phyloP scores from a whole-genome alignment of 2,797 vertebrate genomes.

The Podarcis lilfordi region DNA sequence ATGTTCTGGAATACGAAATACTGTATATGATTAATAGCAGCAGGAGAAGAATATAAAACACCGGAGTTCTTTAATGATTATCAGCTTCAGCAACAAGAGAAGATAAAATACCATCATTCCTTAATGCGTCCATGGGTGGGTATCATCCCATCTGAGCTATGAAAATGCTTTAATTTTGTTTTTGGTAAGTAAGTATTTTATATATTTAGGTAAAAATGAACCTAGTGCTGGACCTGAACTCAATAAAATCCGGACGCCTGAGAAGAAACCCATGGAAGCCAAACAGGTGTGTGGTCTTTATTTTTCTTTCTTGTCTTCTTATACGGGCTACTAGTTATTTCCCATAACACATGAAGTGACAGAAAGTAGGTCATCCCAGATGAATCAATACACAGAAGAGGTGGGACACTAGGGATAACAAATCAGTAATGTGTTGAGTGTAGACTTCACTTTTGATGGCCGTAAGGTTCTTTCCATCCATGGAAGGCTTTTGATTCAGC shows the following conservation, averaged over 20 bases:
- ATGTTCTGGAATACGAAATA: not conserved
- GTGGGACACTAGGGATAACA: not conserved
- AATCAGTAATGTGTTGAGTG: not conserved
- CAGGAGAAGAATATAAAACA: no score
- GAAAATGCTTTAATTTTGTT: constrained; percentile 29
- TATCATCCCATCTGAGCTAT: not conserved
- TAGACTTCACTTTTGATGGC: no score
- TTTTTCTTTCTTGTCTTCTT: not conserved
- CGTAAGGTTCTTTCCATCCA: no score
- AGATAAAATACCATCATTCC: not conserved
- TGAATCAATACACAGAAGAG: not conserved
- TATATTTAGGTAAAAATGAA: constrained; percentile 89
- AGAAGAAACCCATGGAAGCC: constrained; percentile 89
- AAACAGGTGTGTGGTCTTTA: constrained; percentile 83
- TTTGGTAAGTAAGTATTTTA: not conserved
- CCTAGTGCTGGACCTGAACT: constrained; percentile 88
- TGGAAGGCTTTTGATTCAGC: no score
- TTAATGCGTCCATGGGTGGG: not conserved
- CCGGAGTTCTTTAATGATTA: no score
- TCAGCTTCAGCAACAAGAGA: not conserved
- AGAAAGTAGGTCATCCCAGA: not conserved
- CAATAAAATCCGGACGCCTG: constrained; percentile 90
- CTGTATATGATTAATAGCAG: no score
- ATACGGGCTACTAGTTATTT: not conserved
- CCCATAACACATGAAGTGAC: not conserved